A percentile compares a stretch with the other conserved stretches of the same genome.
These are phyloP conservation scores for Meteorus cinctellus DNA, from an alignment of 2,888 invertebrate genomes.

Conservation along the genomic window DNA sequence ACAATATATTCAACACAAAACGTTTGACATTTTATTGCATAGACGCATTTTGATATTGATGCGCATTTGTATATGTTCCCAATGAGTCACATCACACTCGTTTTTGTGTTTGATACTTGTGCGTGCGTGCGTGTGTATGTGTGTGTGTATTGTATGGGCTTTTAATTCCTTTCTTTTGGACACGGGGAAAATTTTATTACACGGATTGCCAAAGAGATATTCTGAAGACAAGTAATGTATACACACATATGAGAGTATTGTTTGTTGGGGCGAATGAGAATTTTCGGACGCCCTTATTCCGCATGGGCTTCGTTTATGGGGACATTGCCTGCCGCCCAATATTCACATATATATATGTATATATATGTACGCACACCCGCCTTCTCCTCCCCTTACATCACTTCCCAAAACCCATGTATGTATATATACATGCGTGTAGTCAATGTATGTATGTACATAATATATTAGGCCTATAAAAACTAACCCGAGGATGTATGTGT, in stretches of 20 bases:
- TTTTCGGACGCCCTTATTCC: conserved; percentile 50
- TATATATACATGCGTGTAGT: conserved; percentile 48
- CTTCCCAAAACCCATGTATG: conserved; percentile 40
- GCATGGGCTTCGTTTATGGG: conserved; percentile 52
- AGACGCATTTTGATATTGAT: conserved; percentile 1
- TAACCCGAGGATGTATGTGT: conserved; percentile 57
- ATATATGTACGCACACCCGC: conserved; percentile 38
- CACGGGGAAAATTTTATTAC: conserved; percentile 12
- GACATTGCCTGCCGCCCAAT: conserved; percentile 51
- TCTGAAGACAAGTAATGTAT: conserved; percentile 20
- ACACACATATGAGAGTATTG: conserved; percentile 5
- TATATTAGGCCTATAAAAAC: conserved; percentile 55
- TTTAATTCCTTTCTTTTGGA: conserved; percentile 16
- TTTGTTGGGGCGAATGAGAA: conserved; percentile 39
- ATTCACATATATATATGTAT: conserved; percentile 49
- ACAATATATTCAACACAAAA: conserved; percentile 6
- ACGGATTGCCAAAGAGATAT: conserved; percentile 7
- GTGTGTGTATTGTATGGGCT: conserved; percentile 1
- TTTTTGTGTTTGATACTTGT: not conserved
- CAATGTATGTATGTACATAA: conserved; percentile 49
- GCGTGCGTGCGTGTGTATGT: too few relatives aligned
- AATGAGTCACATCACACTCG: not conserved
- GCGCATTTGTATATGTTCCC: not conserved
- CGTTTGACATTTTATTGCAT: conserved; percentile 9
- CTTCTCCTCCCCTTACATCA: conserved; percentile 40